phyloP scores from a whole-genome alignment of 2,797 vertebrate species.

The Petrocephalus sullivani region DNA sequence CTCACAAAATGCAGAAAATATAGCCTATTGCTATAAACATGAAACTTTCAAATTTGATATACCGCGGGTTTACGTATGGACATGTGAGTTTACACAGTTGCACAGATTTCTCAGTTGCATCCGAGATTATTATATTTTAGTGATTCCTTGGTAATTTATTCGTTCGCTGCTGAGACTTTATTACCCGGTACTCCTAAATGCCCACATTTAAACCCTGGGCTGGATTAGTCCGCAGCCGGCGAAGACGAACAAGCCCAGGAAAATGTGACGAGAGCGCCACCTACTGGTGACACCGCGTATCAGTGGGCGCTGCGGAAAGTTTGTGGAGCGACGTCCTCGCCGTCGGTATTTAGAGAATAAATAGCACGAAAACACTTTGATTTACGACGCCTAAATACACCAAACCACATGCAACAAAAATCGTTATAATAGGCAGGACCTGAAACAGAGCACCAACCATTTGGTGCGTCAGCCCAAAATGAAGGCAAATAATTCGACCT shows the following conservation, averaged over 20 bases:
- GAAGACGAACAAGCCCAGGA: not conserved
- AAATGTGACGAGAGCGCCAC: constrained; percentile 52
- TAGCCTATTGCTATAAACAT: not conserved
- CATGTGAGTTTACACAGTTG: not conserved
- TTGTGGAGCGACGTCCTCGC: not conserved
- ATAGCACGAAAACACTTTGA: not conserved
- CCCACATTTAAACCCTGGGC: not conserved
- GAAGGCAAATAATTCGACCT: not conserved
- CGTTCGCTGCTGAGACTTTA: not conserved
- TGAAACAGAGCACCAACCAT: not conserved
- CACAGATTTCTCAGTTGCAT: not conserved
- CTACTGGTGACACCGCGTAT: constrained; percentile 46
- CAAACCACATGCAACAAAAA: not conserved
- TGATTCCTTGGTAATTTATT: not conserved
- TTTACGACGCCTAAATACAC: not conserved
- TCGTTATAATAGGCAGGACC: not conserved
- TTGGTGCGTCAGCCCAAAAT: not conserved
- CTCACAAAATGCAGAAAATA: not conserved
- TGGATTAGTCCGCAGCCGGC: not conserved
- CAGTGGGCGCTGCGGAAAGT: not conserved
- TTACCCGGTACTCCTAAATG: not conserved
- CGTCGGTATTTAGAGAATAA: not conserved
- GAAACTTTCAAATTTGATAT: not conserved
- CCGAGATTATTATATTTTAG: not conserved
- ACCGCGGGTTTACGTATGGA: not conserved